Evolutionary conservation across 2,888 invertebrate species (phyloP).

Genomic region (Branchellion lobata): DNA sequence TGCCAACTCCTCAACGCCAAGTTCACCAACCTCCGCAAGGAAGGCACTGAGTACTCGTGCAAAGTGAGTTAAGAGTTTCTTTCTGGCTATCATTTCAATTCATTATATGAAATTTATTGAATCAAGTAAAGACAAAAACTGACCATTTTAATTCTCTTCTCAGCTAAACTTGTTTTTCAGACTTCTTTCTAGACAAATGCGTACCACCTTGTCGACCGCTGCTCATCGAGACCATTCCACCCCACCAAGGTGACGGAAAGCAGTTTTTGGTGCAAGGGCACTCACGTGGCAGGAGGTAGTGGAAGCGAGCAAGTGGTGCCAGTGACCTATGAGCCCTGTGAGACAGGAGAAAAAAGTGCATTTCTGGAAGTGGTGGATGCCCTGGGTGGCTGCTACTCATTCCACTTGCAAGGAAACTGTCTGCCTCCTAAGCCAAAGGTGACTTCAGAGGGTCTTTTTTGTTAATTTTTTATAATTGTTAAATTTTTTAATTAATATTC

Average conservation of each 20-base stretch:
- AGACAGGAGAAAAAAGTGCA: slow-evolving; percentile 59
- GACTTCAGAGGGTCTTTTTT: too few relatives aligned
- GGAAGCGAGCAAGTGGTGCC: slow-evolving; percentile 61
- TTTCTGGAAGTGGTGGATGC: slow-evolving; percentile 58
- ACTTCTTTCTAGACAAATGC: too few relatives aligned
- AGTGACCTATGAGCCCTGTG: slow-evolving; percentile 62
- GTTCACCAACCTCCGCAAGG: slow-evolving; percentile 62
- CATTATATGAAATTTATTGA: neutral
- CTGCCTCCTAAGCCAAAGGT: slow-evolving; percentile 63
- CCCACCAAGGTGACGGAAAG: too few relatives aligned
- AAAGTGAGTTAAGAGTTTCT: slow-evolving; percentile 55
- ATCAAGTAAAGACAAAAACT: neutral
- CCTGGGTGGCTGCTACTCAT: slow-evolving; percentile 60
- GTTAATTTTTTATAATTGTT: too few relatives aligned
- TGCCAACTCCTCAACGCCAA: slow-evolving; percentile 58
- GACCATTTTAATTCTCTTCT: too few relatives aligned
- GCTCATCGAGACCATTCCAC: too few relatives aligned
- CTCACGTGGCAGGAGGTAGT: slow-evolving; percentile 60
- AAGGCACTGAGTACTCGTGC: slow-evolving; percentile 62
- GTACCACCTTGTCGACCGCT: too few relatives aligned
- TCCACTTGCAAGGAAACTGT: slow-evolving; percentile 64
- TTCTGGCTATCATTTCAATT: slow-evolving; percentile 23
- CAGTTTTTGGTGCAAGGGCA: slow-evolving; percentile 59
- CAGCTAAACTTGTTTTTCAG: slow-evolving; percentile 49
- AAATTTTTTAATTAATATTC: too few relatives aligned